Base-by-base conservation (phyloP, 2,113 vertebrate species). In the Mesocricetus auratus region DNA sequence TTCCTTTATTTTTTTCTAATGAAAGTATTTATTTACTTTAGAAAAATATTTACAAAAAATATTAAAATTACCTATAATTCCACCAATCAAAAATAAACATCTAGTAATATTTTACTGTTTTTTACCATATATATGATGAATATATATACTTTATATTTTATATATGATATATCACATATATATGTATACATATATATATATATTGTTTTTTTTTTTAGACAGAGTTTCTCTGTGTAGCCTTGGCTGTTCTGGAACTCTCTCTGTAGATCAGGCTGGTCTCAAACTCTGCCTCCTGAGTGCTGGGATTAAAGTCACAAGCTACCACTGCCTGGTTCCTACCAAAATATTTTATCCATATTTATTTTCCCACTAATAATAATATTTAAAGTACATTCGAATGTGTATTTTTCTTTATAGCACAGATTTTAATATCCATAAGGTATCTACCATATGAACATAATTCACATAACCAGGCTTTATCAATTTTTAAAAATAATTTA, bases 11-110 rank as follows among this genome's bases (percentile, higher is more conserved):
- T 87, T 94, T 83, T 87, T 83, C 81, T 81, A 19, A 81, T 29
- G 36, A 68, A 62, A 87, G 86, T 15, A 88, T 45, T 75, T 90
- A 39, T 33, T 71, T 45, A 66, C 78, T 90, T 83, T 95, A 64
- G 64, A 95, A 94, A 81, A 94, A 94, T 56, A 73, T n/a, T 19
- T 42, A 74, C 89, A 94, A 94, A 66, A 94, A 77, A 82, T 5
- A 11, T 90, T 93, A 95, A 87, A 96, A 68, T 92, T 79, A 47
- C 19, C 69, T 69, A 39, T 85, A 85, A 90, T 90, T 95, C 19
- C 21, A 66, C 42, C 50, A 89, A 71, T 66, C 68, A 82, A 94
- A 88, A 5, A 78, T 74, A 94, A 93, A 77, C 3, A 60, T 60
- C 17, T 81, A 90, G 53, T 78, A 90, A 93, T 86, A 94, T 64